These are phyloP conservation scores for Shargacucullia verbasci DNA, from an alignment of 2,888 invertebrate species.

Conservation along the genomic window DNA sequence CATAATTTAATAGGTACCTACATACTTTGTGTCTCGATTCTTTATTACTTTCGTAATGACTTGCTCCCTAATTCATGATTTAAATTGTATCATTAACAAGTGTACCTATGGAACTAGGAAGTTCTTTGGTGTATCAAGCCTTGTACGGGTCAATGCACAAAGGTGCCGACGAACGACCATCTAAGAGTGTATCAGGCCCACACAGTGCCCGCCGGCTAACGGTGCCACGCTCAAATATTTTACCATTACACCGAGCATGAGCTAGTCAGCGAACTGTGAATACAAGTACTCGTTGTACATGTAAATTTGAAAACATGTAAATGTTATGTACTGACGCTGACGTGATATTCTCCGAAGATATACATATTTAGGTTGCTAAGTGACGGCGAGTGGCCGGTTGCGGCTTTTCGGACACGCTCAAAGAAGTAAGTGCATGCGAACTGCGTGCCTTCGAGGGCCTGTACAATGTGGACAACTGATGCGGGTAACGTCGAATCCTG, in stretches of 20 bases:
- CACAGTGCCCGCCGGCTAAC: slow-evolving; percentile 69
- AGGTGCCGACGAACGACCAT: slow-evolving; percentile 76
- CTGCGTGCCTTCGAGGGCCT: slow-evolving; percentile 46
- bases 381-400: slow-evolving; percentile 49
- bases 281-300: slow-evolving; percentile 42
- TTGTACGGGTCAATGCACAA: slow-evolving; percentile 86
- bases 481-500: slow-evolving; percentile 56
- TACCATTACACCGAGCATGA: slow-evolving; percentile 59
- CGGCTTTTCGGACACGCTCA: slow-evolving; percentile 53
- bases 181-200: slow-evolving; percentile 64
- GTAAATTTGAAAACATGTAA: slow-evolving; percentile 45
- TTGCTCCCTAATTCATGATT: slow-evolving; percentile 23
- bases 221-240: slow-evolving; percentile 80
- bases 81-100: slow-evolving; percentile 69
- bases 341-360: slow-evolving; percentile 41
- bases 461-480: slow-evolving; percentile 59
- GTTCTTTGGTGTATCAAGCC: slow-evolving; percentile 74
- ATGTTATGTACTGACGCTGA: slow-evolving; percentile 33
- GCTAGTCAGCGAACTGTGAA: slow-evolving; percentile 56
- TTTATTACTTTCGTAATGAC: slow-evolving; percentile 8
- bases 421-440: slow-evolving; percentile 53
- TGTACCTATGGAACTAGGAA: slow-evolving; percentile 68
- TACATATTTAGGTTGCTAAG: slow-evolving; percentile 48
- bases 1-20: slow-evolving; percentile 20
- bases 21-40: too few relatives aligned